Evolutionary conservation across 2,113 vertebrate species (phyloP).

Genomic region (Telmatochromis sp.): DNA sequence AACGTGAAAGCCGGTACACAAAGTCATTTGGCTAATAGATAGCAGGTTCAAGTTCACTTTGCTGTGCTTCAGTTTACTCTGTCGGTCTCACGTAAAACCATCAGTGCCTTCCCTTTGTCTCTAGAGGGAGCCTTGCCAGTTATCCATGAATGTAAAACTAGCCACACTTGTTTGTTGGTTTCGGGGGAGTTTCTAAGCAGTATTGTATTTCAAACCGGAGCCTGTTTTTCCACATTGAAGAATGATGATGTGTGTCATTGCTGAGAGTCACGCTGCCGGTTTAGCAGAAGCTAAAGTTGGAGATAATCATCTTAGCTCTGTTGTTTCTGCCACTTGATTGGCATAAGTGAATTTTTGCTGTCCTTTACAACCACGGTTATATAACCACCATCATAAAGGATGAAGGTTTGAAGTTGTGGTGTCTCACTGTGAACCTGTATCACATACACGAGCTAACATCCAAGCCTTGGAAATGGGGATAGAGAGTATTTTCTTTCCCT

Average conservation of each 20-base stretch:
- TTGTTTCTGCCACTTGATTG: background rate
- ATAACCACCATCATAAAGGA: background rate
- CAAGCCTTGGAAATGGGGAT: constrained; percentile 1
- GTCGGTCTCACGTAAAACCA: background rate
- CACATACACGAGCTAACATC: constrained; percentile 21
- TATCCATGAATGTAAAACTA: constrained; percentile 11
- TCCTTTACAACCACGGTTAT: background rate
- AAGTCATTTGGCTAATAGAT: background rate
- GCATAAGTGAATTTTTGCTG: background rate
- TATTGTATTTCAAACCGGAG: constrained; percentile 36
- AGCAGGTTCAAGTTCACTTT: background rate
- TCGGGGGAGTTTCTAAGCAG: constrained; percentile 47
- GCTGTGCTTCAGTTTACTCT: background rate
- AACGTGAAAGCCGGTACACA: background rate
- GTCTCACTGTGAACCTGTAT: constrained; percentile 7
- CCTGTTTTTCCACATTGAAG: constrained; percentile 62
- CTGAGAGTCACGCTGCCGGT: background rate
- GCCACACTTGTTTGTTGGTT: constrained; percentile 66
- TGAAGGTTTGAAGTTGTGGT: background rate
- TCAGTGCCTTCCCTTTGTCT: background rate
- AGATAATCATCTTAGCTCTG: background rate
- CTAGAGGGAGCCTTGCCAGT: constrained; percentile 13
- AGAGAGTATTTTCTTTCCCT: background rate
- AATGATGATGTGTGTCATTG: background rate
- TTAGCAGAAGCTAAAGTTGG: background rate